Percentiles rank a stretch among this genome's conserved stretches.
Conservation (phyloP, 2,113 vertebrate species). For the Tetrao urogallus region DNA sequence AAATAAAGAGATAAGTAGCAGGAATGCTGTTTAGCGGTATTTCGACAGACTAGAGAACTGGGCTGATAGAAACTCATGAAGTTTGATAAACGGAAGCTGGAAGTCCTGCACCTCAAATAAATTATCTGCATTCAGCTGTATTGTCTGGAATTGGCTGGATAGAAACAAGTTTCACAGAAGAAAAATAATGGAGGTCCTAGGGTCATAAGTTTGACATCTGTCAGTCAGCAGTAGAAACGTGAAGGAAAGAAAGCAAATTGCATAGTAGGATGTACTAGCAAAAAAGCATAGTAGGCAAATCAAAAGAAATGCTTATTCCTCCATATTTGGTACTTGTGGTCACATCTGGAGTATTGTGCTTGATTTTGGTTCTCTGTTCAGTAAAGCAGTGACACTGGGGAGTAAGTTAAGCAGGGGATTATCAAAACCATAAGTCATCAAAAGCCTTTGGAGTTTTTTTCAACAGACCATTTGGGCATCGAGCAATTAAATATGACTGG, state of each 20-base stretch:
- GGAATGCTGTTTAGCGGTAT: background rate
- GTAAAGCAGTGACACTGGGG: background rate
- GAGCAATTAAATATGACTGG: background rate
- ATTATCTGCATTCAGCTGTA: background rate
- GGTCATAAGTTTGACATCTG: background rate
- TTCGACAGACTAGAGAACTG: background rate
- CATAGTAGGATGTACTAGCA: background rate
- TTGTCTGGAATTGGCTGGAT: background rate
- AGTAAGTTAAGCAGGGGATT: background rate
- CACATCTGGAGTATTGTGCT: background rate
- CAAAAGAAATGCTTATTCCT: background rate
- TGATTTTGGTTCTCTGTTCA: background rate
- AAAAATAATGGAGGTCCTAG: background rate
- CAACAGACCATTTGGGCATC: background rate
- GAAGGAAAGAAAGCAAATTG: background rate
- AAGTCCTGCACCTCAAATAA: background rate
- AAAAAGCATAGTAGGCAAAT: background rate
- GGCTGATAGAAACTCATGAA: background rate
- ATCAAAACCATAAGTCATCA: background rate
- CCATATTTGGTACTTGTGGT: background rate
- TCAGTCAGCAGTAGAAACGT: background rate
- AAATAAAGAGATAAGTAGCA: background rate
- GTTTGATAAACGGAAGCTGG: background rate
- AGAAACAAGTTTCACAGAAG: background rate
- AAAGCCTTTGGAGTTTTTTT: background rate